Evolutionary conservation across 2,797 vertebrate genomes (phyloP), one percentile per base, ranked within the genome.

Genomic region (Pseudochirops cupreus): DNA sequence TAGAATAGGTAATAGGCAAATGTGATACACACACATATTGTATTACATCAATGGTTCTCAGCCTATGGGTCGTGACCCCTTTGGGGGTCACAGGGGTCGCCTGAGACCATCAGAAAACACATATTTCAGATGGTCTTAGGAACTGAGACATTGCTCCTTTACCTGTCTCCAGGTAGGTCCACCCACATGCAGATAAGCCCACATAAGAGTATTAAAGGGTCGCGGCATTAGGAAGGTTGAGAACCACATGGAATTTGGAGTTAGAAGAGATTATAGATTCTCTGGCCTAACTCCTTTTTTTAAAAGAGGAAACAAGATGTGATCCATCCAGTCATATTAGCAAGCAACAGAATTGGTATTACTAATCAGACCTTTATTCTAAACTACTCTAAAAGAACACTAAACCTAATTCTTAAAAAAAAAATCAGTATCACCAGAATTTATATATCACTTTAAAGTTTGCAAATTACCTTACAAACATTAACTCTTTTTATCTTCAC

Each of bases 181-280:
- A 46, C 46, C 46, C 46, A 46, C 46, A 46, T 46, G 46, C 2
- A 46, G 46, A 46, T 46, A 46, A 46, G 46, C 46, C 46, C 46
- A 46, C 46, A 46, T 46, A 46, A 46, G 46, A 46, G 46, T 46
- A 46, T 46, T 46, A 46, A 46, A 46, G 46, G 46, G 46, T 46
- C 46, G 2, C 2, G 46, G 46, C 46, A 46, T 46, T 46, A 46
- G 46, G 46, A 46, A 46, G 46, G 46, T 46, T 46, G 46, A 46
- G 46, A 46, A 46, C 46, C n/a, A 67, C n/a, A 3, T 87, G 24
- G 39, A 24, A 87, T 87, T 50, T 87, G 39, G 9, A 87, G 3
- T 2, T 26, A 50, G 74, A 87, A 87, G 39, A 91, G 93, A 74
- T 74, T 89, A 24, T 90, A 93, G 39, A 67, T 96, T 21, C 50